phyloP scores from a whole-genome alignment of 2,888 invertebrate species.

The Metellina segmentata region DNA sequence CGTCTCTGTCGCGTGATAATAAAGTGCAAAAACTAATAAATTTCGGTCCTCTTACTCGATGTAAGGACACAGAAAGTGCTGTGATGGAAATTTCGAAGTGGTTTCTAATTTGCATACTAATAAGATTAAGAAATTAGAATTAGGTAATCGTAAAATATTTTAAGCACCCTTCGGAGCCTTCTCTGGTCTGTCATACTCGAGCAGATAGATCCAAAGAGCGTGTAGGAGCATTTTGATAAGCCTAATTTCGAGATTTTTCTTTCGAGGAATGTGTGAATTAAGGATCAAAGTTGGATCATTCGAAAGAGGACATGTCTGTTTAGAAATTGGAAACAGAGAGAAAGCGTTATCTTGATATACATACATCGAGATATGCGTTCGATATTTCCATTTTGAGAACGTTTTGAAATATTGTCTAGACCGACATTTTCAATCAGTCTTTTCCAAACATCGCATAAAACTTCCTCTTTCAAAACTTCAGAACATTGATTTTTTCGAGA shows the following conservation, averaged over 20 bases:
- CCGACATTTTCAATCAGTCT: too few species aligned
- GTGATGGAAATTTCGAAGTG: background rate
- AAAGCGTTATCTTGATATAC: too few species aligned
- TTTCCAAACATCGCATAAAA: too few species aligned
- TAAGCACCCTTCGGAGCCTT: background rate
- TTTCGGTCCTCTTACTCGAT: background rate
- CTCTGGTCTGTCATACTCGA: background rate
- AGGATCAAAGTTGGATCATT: background rate
- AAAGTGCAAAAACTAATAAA: background rate
- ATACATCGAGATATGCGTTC: too few species aligned
- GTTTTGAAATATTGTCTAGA: too few species aligned
- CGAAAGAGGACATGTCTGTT: too few species aligned
- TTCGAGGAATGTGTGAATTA: background rate
- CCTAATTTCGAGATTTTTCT: background rate
- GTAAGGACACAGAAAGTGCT: background rate
- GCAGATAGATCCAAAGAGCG: background rate
- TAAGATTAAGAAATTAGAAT: slow-evolving; percentile 1
- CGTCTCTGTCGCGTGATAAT: background rate
- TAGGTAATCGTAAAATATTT: background rate
- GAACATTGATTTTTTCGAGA: too few species aligned
- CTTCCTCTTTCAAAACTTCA: too few species aligned
- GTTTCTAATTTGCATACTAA: background rate
- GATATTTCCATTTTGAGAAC: too few species aligned
- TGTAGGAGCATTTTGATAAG: background rate
- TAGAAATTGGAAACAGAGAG: too few species aligned